Evolutionary conservation across 2,888 invertebrate species (phyloP).

Genomic region (Clepsis dumicolana): DNA sequence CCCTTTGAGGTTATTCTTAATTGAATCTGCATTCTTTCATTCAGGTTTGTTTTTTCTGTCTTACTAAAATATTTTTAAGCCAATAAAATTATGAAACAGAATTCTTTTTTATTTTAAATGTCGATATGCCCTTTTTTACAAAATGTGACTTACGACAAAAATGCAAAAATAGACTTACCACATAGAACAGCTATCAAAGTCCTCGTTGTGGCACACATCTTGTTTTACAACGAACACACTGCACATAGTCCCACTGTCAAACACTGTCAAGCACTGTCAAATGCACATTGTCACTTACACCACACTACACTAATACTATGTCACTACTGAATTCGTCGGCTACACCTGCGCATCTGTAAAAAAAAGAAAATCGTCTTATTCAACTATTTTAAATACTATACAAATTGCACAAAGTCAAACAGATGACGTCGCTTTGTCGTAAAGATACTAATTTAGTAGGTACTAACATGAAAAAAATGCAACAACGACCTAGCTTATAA

Average conservation of each 20-base stretch:
- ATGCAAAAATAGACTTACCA: constrained; percentile 66
- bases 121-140: not conserved
- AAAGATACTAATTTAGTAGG: too few relatives aligned
- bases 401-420: too few relatives aligned
- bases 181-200: constrained; percentile 61
- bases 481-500: too few relatives aligned
- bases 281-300: constrained; percentile 54
- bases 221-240: constrained; percentile 58
- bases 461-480: too few relatives aligned
- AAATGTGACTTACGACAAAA: constrained; percentile 17
- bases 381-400: too few relatives aligned
- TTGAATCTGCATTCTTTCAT: too few relatives aligned
- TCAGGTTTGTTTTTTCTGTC: too few relatives aligned
- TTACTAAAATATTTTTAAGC: too few relatives aligned
- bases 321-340: constrained; percentile 50
- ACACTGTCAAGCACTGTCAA: constrained; percentile 64
- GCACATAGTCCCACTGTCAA: constrained; percentile 66
- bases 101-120: too few relatives aligned
- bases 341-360: constrained; percentile 34
- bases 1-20: too few relatives aligned
- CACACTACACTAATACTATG: constrained; percentile 49
- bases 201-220: constrained; percentile 74
- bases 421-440: too few relatives aligned
- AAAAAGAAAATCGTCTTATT: constrained; percentile 3
- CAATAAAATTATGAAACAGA: too few relatives aligned